A percentile compares a stretch with the other conserved stretches of the same genome.
Conservation (phyloP, 2,797 vertebrate species). For the Sebastes aleutianus region DNA sequence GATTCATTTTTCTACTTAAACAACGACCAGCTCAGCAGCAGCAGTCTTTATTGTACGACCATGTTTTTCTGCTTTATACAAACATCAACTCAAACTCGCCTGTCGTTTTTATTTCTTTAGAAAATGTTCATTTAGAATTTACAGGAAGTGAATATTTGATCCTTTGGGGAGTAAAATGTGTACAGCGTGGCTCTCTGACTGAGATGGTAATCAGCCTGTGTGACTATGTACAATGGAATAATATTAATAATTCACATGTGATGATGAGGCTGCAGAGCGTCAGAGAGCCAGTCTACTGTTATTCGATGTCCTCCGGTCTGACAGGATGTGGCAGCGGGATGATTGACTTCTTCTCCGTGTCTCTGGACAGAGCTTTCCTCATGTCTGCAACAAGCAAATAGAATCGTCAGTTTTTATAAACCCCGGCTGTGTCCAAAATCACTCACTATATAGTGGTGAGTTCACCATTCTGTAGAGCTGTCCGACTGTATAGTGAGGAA, state of each 20-base stretch:
- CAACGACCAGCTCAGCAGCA: neutral
- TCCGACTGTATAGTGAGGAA: too few relatives aligned
- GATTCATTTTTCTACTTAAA: slow-evolving; percentile 38
- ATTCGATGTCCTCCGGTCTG: slow-evolving; percentile 96
- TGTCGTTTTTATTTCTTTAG: slow-evolving; percentile 21
- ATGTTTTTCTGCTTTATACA: slow-evolving; percentile 42
- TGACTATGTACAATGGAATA: slow-evolving; percentile 39
- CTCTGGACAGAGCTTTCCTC: slow-evolving; percentile 95
- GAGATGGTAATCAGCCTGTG: neutral
- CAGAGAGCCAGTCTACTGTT: slow-evolving; percentile 83
- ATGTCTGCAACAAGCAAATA: slow-evolving; percentile 86
- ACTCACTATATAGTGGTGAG: too few relatives aligned
- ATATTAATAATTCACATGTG: neutral
- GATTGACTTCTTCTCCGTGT: slow-evolving; percentile 96
- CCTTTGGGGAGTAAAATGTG: neutral
- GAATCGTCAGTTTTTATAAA: neutral
- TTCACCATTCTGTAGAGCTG: too few relatives aligned
- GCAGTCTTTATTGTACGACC: slow-evolving; percentile 34
- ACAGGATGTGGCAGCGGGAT: slow-evolving; percentile 94
- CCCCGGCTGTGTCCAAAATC: neutral
- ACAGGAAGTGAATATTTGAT: neutral
- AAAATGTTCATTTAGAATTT: slow-evolving; percentile 35
- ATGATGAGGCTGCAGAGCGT: neutral
- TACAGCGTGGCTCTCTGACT: slow-evolving; percentile 55
- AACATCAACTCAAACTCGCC: slow-evolving; percentile 4